Percentiles rank a stretch among this genome's conserved stretches.
Evolutionary conservation across 2,113 vertebrate species (phyloP).

Genomic region (Dasypus novemcinctus): DNA sequence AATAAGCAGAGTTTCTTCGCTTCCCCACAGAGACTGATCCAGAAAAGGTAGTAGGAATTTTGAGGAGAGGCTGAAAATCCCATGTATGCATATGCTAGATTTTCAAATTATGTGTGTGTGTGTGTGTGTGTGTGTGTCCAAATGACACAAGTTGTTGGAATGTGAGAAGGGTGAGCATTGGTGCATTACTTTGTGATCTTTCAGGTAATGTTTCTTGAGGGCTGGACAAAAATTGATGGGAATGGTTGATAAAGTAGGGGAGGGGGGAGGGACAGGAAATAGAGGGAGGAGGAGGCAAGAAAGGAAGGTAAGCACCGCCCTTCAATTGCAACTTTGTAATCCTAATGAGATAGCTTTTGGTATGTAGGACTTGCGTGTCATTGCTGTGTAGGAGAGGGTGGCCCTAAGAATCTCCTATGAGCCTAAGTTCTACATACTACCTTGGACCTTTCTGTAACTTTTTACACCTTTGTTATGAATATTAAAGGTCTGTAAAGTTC

Average conservation of each 20-base stretch:
- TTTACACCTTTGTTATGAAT: rapidly evolving
- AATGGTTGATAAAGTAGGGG: background rate
- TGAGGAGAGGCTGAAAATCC: background rate
- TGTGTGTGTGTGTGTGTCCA: background rate
- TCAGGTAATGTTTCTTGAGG: background rate
- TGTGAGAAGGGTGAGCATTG: background rate
- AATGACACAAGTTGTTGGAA: background rate
- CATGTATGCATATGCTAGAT: background rate
- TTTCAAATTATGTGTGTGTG: background rate
- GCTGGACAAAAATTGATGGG: background rate
- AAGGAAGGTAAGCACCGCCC: background rate
- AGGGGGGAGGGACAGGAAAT: background rate
- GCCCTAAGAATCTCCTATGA: background rate
- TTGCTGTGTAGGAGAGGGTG: background rate
- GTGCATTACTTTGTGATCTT: background rate
- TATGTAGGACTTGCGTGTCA: too few species aligned
- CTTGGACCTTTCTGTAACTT: too few species aligned
- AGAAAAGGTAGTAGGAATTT: background rate
- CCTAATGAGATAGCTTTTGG: background rate
- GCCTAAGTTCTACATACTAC: background rate
- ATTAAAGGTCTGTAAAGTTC: too few species aligned
- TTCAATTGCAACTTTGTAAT: background rate
- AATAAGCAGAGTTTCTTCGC: background rate
- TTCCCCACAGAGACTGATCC: background rate
- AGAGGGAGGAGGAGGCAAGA: background rate